These are phyloP conservation scores for Argyrosomus japonicus DNA, from an alignment of 2,113 vertebrate genomes.

Conservation along the genomic window DNA sequence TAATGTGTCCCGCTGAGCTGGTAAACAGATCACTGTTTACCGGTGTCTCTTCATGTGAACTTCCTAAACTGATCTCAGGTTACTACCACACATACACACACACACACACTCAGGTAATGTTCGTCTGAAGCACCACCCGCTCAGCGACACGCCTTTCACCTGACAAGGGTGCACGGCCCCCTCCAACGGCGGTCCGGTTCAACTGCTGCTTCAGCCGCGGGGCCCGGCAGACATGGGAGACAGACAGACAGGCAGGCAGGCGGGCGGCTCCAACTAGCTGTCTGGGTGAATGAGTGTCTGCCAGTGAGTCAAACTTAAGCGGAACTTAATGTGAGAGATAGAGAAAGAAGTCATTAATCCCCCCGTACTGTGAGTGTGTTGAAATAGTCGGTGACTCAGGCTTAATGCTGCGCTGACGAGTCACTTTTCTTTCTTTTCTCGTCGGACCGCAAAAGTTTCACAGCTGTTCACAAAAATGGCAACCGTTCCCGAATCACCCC, in stretches of 20 bases:
- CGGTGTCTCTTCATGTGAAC: no score
- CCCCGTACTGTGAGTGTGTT: background rate
- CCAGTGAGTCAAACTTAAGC: constrained; percentile 50
- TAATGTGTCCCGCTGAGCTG: constrained; percentile 14
- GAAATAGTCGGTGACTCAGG: constrained; percentile 53
- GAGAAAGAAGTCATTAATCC: constrained; percentile 24
- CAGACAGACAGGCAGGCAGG: background rate
- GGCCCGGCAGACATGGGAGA: constrained; percentile 6
- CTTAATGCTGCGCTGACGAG: constrained; percentile 54
- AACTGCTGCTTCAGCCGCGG: constrained; percentile 25
- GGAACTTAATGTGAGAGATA: constrained; percentile 18
- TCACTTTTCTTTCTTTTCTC: constrained; percentile 30
- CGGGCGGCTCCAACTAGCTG: background rate
- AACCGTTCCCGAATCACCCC: constrained; percentile 7
- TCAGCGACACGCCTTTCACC: constrained; percentile 74
- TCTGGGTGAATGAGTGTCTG: constrained; percentile 18
- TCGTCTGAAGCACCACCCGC: constrained; percentile 41
- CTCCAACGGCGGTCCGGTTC: background rate
- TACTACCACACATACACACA: background rate
- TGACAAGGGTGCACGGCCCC: constrained; percentile 35
- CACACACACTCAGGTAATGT: constrained; percentile 47
- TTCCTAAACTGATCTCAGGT: constrained; percentile 10
- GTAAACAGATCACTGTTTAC: constrained; percentile 7
- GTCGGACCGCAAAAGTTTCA: background rate
- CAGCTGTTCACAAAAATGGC: constrained; percentile 33